Percentiles rank a stretch among this genome's conserved stretches.
Evolutionary conservation across 1,140 invertebrate genomes (phyloP).

Genomic region (Oncopeltus fasciatus): DNA sequence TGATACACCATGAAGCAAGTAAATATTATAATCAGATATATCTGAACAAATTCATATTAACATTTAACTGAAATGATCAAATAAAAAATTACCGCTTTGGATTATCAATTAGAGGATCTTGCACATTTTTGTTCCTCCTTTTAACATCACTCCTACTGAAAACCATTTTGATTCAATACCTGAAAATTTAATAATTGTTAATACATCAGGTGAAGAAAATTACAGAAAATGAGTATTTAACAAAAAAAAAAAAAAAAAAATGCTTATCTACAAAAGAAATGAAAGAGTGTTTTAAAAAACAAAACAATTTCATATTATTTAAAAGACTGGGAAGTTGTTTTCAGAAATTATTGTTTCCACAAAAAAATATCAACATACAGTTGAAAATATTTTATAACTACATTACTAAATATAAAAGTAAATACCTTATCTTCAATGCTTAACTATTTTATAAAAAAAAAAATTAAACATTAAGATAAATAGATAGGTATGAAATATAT

Average conservation of each 20-base stretch:
- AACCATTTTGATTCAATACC: neutral
- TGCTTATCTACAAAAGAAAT: neutral
- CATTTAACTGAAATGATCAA: neutral
- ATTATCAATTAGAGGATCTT: neutral
- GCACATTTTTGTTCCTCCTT: slow-evolving; percentile 1
- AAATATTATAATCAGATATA: neutral
- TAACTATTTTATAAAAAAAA: too few species aligned
- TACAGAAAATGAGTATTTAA: neutral
- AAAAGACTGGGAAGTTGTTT: neutral
- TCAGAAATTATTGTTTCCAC: neutral
- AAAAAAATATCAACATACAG: too few species aligned
- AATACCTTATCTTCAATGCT: too few species aligned
- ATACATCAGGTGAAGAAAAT: too few species aligned
- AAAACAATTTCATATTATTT: neutral
- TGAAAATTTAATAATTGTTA: neutral
- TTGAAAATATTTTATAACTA: too few species aligned
- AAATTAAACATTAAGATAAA: too few species aligned
- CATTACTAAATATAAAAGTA: too few species aligned
- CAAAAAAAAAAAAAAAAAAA: neutral
- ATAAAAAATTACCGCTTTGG: slow-evolving; percentile 1
- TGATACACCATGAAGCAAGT: neutral
- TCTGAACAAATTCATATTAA: neutral
- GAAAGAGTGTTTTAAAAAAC: neutral
- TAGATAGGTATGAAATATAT: too few species aligned
- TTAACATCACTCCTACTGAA: slow-evolving; percentile 10